phyloP scores from a whole-genome alignment of 2,797 vertebrate genomes.

The Triplophysa yarkandensis region DNA sequence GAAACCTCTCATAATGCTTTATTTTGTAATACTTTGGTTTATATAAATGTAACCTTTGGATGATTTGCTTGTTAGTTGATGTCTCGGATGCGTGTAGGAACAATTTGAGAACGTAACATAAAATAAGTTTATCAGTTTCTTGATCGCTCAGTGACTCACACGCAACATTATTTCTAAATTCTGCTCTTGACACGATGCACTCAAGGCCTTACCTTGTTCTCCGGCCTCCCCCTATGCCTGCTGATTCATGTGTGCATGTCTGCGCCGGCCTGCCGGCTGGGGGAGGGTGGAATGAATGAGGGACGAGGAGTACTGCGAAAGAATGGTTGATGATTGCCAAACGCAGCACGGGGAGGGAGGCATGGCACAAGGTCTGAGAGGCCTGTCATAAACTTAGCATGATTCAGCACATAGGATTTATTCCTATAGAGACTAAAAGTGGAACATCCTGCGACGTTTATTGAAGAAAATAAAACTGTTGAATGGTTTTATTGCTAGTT shows the following conservation, averaged over 20 bases:
- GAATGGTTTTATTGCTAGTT: neutral
- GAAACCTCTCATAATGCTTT: neutral
- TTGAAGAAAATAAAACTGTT: neutral
- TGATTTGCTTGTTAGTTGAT: neutral
- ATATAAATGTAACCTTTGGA: too few species aligned
- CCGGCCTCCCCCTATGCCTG: slow-evolving; percentile 58
- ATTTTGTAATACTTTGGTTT: neutral
- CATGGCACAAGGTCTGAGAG: slow-evolving; percentile 4
- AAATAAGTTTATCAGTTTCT: neutral
- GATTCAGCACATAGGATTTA: slow-evolving; percentile 44
- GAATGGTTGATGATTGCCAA: slow-evolving; percentile 38
- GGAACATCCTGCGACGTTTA: slow-evolving; percentile 16
- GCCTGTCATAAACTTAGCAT: slow-evolving; percentile 6
- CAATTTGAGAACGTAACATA: neutral
- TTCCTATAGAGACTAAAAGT: neutral
- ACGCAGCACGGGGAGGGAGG: slow-evolving; percentile 27
- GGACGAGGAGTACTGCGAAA: slow-evolving; percentile 41
- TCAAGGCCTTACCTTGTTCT: slow-evolving; percentile 58
- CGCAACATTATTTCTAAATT: slow-evolving; percentile 35
- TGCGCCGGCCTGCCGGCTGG: slow-evolving; percentile 27
- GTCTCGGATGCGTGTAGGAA: neutral
- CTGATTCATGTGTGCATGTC: slow-evolving; percentile 58
- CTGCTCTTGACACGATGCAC: slow-evolving; percentile 48
- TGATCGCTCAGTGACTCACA: slow-evolving; percentile 11
- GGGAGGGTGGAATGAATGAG: slow-evolving; percentile 36